Evolutionary conservation across 1,140 invertebrate species (phyloP), one percentile per base, ranked within the genome.

Genomic region (Brevipalpus yothersi): DNA sequence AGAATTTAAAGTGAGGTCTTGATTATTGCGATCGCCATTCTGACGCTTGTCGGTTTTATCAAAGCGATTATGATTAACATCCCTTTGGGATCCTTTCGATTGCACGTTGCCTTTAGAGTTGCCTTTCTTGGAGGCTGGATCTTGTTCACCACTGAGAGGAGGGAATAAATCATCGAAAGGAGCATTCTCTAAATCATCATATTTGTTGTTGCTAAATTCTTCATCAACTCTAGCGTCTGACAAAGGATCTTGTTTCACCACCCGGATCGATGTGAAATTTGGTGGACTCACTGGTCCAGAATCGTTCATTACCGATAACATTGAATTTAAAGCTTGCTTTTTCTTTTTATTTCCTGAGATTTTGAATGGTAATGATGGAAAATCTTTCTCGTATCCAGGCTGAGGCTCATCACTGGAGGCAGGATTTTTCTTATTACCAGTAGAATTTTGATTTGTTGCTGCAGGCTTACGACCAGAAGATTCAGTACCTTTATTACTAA

Each of bases 361-460:
- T 41, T 56, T 56, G n/a, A 56, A 39, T 11, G 54, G 54, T 15
- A 56, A 42, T n/a, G 54, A 56, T 21, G 54, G 54, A 56, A 56
- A 56, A 15, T 39, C 54, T 2, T 56, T 17, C 23, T 39, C 13
- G 9, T n/a, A 31, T n/a, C 21, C 21, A 17, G 49, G 21, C 8
- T 5, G 21, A 31, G 5, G 31, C n/a, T 51, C 49, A 19, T 51
- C 7, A 8, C n/a, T 39, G 9, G 31, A 40, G 2, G 19, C 7
- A 51, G 49, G 49, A 10, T 51, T 19, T 10, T 10, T 51, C n/a
- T 13, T 13, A n/a, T 9, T 13, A 3, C 21, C 21, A 17, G 21
- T 9, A n/a, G 49, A 45, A 17, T 45, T 45, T 15, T 17, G 12
- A 17, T 12, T 17, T 12, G 43, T 45, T 17, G n/a, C 8, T 51